Base-by-base conservation (phyloP, 1,140 invertebrate genomes). In the Lepidurus arcticus region DNA sequence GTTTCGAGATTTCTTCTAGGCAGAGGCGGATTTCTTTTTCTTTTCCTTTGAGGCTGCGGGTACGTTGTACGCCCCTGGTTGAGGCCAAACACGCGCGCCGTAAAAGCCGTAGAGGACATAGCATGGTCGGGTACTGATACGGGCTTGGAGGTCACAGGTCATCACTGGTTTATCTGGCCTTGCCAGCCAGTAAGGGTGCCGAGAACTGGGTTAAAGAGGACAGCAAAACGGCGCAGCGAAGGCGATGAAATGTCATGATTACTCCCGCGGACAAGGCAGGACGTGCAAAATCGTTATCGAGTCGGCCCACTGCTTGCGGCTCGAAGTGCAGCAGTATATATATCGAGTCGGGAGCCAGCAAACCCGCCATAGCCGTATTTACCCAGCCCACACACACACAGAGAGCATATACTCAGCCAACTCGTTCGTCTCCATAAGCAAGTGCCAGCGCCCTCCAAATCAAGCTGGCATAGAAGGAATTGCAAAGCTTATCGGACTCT, bases 171-270 rank as follows among this genome's bases (percentile, higher is more conserved):
- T 65, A 65, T 65, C 53, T 65, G 21, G 53, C 5, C 21, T 65
- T 65, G 53, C 13, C 53, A 65, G 53, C 53, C 53, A 9, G 53
- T 65, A 65, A 65, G 47, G 47, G 47, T 65, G 47, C 13, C 13
- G 13, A 65, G 53, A 65, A 65, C 53, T 65, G 53, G 53, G 9
- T 65, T 65, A 65, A 21, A 34, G 34, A 34, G 34, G 34, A 34
- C 34, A 65, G 53, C 53, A 21, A 65, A 65, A 10, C 53, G 53
- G 53, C 53, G 53, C 53, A 65, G 16, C 8, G 8, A 65, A 65
- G 53, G 53, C 53, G 53, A 65, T 65, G 53, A 65, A 65, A 65
- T 65, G 53, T 65, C 53, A 65, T 65, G 53, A 65, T 65, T 65
- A 65, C 53, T 65, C 7, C 53, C n/a, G 53, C 53, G 53, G 53